These are phyloP conservation scores for Plemyria rubiginata DNA, from an alignment of 2,888 invertebrate species.

Conservation along the genomic window DNA sequence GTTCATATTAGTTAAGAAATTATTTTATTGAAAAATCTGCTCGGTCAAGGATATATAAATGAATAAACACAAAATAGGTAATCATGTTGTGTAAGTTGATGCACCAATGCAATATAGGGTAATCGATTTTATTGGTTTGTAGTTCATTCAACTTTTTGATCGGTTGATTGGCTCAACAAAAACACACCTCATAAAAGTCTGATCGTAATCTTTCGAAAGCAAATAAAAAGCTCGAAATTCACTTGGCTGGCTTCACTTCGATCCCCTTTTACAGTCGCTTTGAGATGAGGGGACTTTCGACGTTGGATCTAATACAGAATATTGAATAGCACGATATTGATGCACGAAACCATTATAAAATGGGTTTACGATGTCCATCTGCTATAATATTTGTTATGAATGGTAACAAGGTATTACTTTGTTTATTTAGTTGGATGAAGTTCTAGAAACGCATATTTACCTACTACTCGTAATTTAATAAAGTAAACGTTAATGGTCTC, in stretches of 20 bases:
- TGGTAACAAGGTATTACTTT: background rate
- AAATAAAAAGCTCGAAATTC: conserved; percentile 71
- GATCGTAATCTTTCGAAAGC: conserved; percentile 59
- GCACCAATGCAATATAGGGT: no score
- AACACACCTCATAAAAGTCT: conserved; percentile 17
- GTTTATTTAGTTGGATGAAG: no score
- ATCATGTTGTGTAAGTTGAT: no score
- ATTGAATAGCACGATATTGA: conserved; percentile 28
- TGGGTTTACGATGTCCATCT: conserved; percentile 25
- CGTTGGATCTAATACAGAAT: conserved; percentile 30
- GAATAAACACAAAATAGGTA: no score
- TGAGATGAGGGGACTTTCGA: conserved; percentile 49
- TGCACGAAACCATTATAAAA: conserved; percentile 28
- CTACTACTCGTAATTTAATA: no score
- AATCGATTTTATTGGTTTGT: background rate
- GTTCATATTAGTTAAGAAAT: no score
- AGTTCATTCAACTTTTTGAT: background rate
- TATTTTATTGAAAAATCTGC: no score
- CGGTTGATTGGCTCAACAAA: background rate
- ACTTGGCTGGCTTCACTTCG: conserved; percentile 57
- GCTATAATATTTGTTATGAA: conserved; percentile 22
- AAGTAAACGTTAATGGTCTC: no score
- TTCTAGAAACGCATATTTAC: no score
- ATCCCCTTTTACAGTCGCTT: conserved; percentile 56
- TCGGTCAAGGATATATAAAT: no score